These are phyloP conservation scores for Drusus annulatus DNA, from an alignment of 1,140 invertebrate species.

Conservation along the genomic window DNA sequence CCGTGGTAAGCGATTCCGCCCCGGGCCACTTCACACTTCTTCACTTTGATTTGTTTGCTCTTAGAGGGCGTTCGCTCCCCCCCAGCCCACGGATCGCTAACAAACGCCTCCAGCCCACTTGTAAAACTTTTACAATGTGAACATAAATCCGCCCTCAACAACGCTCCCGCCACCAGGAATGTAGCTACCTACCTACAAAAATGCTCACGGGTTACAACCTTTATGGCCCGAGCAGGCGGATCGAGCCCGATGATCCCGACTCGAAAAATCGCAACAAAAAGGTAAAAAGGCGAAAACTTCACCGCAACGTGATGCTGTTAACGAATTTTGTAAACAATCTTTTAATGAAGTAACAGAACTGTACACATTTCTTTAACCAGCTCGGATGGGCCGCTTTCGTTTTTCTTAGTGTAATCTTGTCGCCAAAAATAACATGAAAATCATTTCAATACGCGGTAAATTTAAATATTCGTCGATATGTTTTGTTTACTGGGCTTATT, in stretches of 20 bases:
- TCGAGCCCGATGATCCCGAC: not conserved
- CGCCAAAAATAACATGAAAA: conserved; percentile 1
- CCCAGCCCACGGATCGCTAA: conserved; percentile 48
- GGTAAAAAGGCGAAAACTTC: not conserved
- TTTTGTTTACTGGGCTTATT: too few relatives aligned
- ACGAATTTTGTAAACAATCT: not conserved
- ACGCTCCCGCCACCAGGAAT: conserved; percentile 52
- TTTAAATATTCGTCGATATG: not conserved
- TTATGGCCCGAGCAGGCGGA: conserved; percentile 31
- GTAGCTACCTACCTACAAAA: conserved; percentile 46
- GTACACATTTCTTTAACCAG: not conserved
- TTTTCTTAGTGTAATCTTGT: conserved; percentile 43
- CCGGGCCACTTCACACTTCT: conserved; percentile 58
- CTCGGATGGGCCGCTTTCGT: conserved; percentile 20
- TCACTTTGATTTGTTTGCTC: conserved; percentile 60
- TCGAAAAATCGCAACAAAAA: not conserved
- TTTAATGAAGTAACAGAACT: not conserved
- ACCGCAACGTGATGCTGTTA: not conserved
- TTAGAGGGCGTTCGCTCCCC: conserved; percentile 46
- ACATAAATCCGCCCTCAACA: conserved; percentile 59
- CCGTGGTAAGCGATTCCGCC: conserved; percentile 55
- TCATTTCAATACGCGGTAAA: conserved; percentile 5
- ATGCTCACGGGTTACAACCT: conserved; percentile 53
- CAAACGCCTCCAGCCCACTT: conserved; percentile 57
- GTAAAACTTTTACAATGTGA: conserved; percentile 60